phyloP scores from a whole-genome alignment of 2,797 vertebrate species.

The Notolabrus celidotus region DNA sequence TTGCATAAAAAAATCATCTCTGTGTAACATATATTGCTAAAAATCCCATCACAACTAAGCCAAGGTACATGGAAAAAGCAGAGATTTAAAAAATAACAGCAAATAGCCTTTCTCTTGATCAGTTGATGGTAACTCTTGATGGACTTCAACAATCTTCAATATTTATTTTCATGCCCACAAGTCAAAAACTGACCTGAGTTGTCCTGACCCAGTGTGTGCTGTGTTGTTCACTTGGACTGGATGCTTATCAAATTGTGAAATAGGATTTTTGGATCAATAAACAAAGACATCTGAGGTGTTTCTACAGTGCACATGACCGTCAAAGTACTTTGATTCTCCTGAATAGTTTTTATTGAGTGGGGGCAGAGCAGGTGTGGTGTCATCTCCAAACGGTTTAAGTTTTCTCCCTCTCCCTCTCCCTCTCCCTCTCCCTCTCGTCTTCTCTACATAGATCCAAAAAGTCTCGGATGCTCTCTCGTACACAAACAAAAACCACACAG shows the following conservation, averaged over 20 bases:
- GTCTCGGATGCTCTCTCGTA: background rate
- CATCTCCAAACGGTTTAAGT: constrained; percentile 18
- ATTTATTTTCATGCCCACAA: constrained; percentile 26
- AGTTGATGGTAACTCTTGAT: background rate
- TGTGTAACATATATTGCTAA: no score
- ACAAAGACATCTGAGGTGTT: constrained; percentile 38
- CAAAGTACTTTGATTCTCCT: constrained; percentile 28
- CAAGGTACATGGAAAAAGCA: no score
- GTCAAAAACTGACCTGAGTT: constrained; percentile 24
- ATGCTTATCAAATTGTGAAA: constrained; percentile 67
- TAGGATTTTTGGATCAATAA: constrained; percentile 68
- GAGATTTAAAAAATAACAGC: background rate
- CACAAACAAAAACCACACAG: constrained; percentile 18
- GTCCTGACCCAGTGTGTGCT: constrained; percentile 27
- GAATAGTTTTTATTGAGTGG: constrained; percentile 21
- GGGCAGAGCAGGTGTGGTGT: constrained; percentile 32
- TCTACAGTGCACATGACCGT: constrained; percentile 11
- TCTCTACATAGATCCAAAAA: constrained; percentile 1
- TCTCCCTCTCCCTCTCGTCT: no score
- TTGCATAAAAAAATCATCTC: no score
- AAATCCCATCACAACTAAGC: no score
- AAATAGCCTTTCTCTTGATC: background rate
- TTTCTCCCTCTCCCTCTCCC: background rate
- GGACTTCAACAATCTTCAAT: constrained; percentile 8
- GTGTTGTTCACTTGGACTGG: constrained; percentile 57